A percentile compares a stretch with the other conserved stretches of the same genome.
Conservation (phyloP, 1,140 invertebrate species). For the Zaprionus ghesquierei region DNA sequence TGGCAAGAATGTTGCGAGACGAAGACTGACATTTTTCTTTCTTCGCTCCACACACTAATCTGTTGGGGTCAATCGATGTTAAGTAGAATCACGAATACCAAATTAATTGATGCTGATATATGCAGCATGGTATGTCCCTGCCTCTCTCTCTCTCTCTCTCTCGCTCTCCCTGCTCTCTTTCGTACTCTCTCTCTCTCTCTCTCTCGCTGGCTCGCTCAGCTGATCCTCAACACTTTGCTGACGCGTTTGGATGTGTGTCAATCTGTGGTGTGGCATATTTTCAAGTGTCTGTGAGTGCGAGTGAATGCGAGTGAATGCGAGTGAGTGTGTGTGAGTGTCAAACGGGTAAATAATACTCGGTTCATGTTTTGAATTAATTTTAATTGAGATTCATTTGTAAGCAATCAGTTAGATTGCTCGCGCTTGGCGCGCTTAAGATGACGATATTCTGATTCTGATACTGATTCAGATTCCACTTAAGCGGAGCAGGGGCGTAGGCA, state of each 20-base stretch:
- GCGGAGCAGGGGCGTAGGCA: not conserved
- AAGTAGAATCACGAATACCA: constrained; percentile 83
- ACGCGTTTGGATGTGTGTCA: constrained; percentile 61
- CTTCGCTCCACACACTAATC: constrained; percentile 68
- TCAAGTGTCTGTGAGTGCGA: constrained; percentile 34
- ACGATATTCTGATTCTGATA: constrained; percentile 46
- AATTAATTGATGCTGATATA: constrained; percentile 81
- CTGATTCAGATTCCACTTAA: constrained; percentile 1
- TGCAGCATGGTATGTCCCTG: constrained; percentile 23
- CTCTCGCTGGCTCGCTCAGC: not conserved
- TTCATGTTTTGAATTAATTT: constrained; percentile 81
- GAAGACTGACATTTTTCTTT: constrained; percentile 61
- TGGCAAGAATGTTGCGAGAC: constrained; percentile 22
- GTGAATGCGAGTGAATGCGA: not conserved
- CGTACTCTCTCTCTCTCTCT: not conserved
- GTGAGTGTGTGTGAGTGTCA: constrained; percentile 51
- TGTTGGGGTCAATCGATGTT: constrained; percentile 83
- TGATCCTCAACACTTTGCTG: constrained; percentile 8
- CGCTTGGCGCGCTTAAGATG: constrained; percentile 53
- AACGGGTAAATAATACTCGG: constrained; percentile 76
- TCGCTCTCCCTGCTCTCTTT: too few relatives aligned
- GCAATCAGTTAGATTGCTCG: constrained; percentile 77
- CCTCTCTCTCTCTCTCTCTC: not conserved
- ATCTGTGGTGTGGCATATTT: constrained; percentile 66
- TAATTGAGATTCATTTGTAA: constrained; percentile 81